Percentiles rank a stretch among this genome's conserved stretches.
These are phyloP conservation scores for Syngnathoides biaculeatus DNA, from an alignment of 2,113 vertebrate genomes.

Conservation along the genomic window DNA sequence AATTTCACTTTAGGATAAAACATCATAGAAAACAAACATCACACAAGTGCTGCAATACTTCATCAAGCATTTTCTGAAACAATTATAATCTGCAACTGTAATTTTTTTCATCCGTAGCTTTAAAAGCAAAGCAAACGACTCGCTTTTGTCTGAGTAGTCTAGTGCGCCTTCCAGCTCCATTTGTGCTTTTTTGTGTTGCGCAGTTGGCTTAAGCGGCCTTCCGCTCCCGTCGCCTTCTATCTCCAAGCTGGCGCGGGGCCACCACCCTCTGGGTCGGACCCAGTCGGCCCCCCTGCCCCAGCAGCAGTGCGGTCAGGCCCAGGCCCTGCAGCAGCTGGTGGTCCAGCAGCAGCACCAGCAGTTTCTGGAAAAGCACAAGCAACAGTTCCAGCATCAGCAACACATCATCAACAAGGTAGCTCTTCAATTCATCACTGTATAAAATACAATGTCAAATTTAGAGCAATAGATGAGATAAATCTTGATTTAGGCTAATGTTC, in stretches of 20 bases:
- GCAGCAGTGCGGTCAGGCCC: conserved; percentile 75
- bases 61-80: background rate
- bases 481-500: too few species aligned
- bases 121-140: background rate
- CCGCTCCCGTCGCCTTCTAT: conserved; percentile 86
- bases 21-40: too few species aligned
- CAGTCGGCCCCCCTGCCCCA: conserved; percentile 96
- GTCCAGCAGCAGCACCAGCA: conserved; percentile 99
- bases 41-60: too few species aligned
- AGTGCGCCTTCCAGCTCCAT: background rate
- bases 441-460: too few species aligned
- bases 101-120: too few species aligned
- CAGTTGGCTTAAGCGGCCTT: conserved; percentile 77
- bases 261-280: conserved; percentile 91
- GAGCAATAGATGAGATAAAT: too few species aligned
- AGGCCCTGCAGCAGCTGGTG: conserved; percentile 94
- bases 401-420: conserved; percentile 92
- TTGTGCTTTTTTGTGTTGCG: conserved; percentile 49
- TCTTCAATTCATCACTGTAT: too few species aligned
- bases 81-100: too few species aligned
- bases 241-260: conserved; percentile 90
- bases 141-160: background rate
- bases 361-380: conserved; percentile 98
- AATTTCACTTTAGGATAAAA: too few species aligned
- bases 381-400: conserved; percentile 88